These are phyloP conservation scores for Esperia sulphurella DNA, from an alignment of 2,888 invertebrate species.

Conservation along the genomic window DNA sequence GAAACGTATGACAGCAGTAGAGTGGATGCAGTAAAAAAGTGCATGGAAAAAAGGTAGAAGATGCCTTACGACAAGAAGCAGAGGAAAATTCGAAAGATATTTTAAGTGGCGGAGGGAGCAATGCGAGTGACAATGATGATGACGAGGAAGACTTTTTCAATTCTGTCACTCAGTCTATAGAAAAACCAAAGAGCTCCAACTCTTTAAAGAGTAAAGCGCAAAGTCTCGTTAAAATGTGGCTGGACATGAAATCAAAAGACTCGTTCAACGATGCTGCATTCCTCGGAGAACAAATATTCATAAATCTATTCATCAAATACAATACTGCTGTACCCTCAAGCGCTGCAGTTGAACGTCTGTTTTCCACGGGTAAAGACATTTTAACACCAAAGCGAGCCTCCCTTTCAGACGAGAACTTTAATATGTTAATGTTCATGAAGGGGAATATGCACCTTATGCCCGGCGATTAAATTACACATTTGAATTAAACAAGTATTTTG, in stretches of 20 bases:
- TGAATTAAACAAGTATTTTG: conserved; percentile 4
- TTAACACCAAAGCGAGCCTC: conserved; percentile 19
- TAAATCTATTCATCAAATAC: conserved; percentile 19
- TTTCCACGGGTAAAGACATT: conserved; percentile 18
- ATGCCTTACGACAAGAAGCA: conserved; percentile 21
- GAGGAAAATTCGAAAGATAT: conserved; percentile 20
- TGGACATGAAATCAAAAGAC: conserved; percentile 28
- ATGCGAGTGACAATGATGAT: conserved; percentile 18
- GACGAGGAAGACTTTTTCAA: conserved; percentile 20
- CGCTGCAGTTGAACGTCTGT: conserved; percentile 14
- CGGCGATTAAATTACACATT: conserved; percentile 14
- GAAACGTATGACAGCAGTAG: not conserved
- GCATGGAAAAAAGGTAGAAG: conserved; percentile 23
- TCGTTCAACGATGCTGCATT: conserved; percentile 27
- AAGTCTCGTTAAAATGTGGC: conserved; percentile 30
- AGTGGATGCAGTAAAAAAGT: conserved; percentile 5
- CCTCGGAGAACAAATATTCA: conserved; percentile 23
- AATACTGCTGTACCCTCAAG: conserved; percentile 19
- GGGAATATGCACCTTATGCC: conserved; percentile 22
- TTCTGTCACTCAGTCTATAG: conserved; percentile 19
- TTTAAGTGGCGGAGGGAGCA: conserved; percentile 20
- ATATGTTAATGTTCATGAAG: conserved; percentile 23
- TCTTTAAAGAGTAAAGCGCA: conserved; percentile 22
- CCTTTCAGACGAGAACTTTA: conserved; percentile 23
- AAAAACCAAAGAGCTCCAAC: conserved; percentile 21